These are phyloP conservation scores for Bradypus variegatus DNA, from an alignment of 2,797 vertebrate species.

Conservation along the genomic window DNA sequence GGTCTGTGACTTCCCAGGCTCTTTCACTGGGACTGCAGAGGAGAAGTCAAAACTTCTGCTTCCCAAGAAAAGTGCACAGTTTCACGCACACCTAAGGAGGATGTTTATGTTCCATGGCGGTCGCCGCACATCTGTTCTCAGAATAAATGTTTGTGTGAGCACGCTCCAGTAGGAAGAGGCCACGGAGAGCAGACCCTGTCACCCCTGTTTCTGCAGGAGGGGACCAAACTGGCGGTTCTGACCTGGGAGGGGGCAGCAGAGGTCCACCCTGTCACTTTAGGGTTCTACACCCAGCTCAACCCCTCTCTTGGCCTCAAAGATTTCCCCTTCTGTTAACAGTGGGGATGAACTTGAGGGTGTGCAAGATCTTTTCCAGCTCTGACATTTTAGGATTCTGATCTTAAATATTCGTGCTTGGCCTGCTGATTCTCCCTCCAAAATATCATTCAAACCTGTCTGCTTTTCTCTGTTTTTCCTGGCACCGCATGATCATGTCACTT, in stretches of 20 bases:
- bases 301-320: not conserved
- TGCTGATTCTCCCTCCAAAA: not conserved
- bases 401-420: not conserved
- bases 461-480: not conserved
- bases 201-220: not conserved
- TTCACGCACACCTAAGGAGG: not conserved
- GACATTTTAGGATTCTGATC: not conserved
- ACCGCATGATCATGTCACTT: not conserved
- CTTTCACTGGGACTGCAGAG: not conserved
- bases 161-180: not conserved
- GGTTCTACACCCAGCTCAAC: not conserved
- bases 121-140: not conserved
- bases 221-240: not conserved
- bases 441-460: not conserved
- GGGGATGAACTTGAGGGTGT: not conserved
- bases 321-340: not conserved
- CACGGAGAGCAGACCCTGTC: not conserved
- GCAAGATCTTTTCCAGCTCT: not conserved
- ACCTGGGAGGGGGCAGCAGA: not conserved
- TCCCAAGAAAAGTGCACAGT: not conserved
- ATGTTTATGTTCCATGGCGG: slow-evolving; percentile 10
- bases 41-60: slow-evolving; percentile 2
- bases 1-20: slow-evolving; percentile 43
- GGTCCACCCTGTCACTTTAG: not conserved
- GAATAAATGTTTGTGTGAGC: slow-evolving; percentile 10